Percentiles rank a stretch among this genome's conserved stretches.
Evolutionary conservation across 1,140 invertebrate species (phyloP).

Genomic region (Panagrolaimus sp.): DNA sequence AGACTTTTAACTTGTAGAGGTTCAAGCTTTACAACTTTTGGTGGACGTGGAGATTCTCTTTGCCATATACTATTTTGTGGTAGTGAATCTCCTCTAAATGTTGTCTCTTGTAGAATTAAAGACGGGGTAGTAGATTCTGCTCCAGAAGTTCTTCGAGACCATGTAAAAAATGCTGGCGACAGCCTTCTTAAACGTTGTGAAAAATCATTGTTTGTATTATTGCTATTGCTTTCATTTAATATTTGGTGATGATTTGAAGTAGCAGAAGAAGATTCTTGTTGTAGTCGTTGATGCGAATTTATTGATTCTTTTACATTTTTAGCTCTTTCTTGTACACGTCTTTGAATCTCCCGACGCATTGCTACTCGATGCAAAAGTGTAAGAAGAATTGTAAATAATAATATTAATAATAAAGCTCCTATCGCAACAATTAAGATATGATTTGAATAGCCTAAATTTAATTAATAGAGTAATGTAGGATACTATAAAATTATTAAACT

Average conservation of each 20-base stretch:
- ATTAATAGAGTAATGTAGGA: too few species aligned
- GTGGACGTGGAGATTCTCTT: too few species aligned
- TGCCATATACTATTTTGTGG: too few species aligned
- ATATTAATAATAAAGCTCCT: not conserved
- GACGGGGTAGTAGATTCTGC: not conserved
- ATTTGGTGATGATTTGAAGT: not conserved
- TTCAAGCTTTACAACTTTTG: too few species aligned
- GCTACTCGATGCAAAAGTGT: not conserved
- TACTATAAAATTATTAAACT: too few species aligned
- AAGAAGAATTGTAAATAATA: not conserved
- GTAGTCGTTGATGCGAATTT: not conserved
- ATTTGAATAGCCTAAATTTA: conserved; percentile 8
- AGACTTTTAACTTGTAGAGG: too few species aligned
- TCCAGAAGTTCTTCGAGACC: conserved; percentile 20
- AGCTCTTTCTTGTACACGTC: not conserved
- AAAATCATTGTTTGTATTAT: conserved; percentile 21
- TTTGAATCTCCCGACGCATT: conserved; percentile 8
- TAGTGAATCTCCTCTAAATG: too few species aligned
- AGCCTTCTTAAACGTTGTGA: not conserved
- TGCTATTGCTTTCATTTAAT: not conserved
- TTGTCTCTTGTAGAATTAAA: too few species aligned
- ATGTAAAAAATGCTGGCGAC: conserved; percentile 9
- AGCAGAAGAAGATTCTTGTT: not conserved
- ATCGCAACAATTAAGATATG: not conserved
- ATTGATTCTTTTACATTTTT: not conserved